Evolutionary conservation across 1,140 invertebrate species (phyloP), one percentile per base, ranked within the genome.

Genomic region (Pinna nobilis): DNA sequence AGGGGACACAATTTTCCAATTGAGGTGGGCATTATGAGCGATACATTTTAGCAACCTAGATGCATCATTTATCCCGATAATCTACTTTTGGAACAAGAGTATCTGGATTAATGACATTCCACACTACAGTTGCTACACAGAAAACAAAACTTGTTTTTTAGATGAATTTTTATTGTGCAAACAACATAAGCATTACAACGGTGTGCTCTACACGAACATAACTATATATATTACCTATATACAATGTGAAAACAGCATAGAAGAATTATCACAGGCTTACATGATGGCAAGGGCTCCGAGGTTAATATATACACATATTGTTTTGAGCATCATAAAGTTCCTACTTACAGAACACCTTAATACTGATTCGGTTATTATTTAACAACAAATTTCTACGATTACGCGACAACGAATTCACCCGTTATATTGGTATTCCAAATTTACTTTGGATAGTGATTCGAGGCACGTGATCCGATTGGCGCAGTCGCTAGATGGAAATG

Each of bases 161-260:
- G n/a, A n/a, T n/a, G n/a, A 68, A 13, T 49, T 75, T 81, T 81
- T 78, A 72, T 76, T 81, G 79, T 81, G 79, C 79, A 81, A 81
- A 81, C 79, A 81, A 78, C 79, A 81, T 76, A 81, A 77, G 76
- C 72, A 75, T 76, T 67, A 69, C 71, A 77, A 44, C 60, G 69
- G 68, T 73, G 73, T 75, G 67, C 73, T 63, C 73, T 69, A 75
- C 67, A 55, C 67, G 61, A 60, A 39, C n/a, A n/a, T n/a, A n/a
- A n/a, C n/a, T n/a, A n/a, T n/a, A n/a, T n/a, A n/a, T n/a, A n/a
- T n/a, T n/a, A n/a, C n/a, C n/a, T 70, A 66, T 80, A 79, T 76
- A 76, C 74, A 79, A 71, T n/a, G 41, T 57, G 61, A 50, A 57
- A 63, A 76, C 64, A 67, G 59, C 60, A 70, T 44, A 70, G 41